These are phyloP conservation scores for Acrocyrtus sp. DNA, from an alignment of 2,888 invertebrate genomes.

Conservation along the genomic window DNA sequence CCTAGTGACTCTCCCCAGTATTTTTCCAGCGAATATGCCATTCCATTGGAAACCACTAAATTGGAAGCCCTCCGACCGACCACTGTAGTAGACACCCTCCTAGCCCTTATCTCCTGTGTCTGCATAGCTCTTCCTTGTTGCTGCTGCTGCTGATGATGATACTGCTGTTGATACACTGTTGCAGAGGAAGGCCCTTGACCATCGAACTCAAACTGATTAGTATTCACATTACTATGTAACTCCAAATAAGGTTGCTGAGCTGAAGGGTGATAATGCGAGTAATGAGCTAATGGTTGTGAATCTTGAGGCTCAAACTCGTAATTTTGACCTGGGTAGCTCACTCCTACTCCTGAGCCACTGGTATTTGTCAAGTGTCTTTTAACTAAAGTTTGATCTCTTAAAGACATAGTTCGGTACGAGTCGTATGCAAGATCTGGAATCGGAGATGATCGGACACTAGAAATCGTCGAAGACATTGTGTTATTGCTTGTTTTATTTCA, in stretches of 20 bases:
- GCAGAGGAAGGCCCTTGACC: slow-evolving; percentile 19
- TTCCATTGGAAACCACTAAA: slow-evolving; percentile 54
- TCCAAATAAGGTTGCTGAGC: slow-evolving; percentile 2
- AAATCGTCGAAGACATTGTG: slow-evolving; percentile 59
- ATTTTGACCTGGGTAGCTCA: slow-evolving; percentile 21
- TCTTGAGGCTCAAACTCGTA: background rate
- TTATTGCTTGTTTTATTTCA: slow-evolving; percentile 7
- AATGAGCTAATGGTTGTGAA: too few species aligned
- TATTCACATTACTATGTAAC: slow-evolving; percentile 25
- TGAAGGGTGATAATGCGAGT: slow-evolving; percentile 1
- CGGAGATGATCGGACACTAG: slow-evolving; percentile 60
- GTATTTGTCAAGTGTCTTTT: slow-evolving; percentile 55
- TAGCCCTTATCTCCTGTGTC: slow-evolving; percentile 27
- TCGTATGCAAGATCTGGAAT: slow-evolving; percentile 63
- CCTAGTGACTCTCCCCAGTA: slow-evolving; percentile 71
- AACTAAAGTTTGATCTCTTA: slow-evolving; percentile 60
- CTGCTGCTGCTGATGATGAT: slow-evolving; percentile 7
- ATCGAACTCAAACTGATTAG: slow-evolving; percentile 11
- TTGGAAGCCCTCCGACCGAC: slow-evolving; percentile 45
- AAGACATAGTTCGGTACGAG: slow-evolving; percentile 58
- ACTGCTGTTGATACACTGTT: too few species aligned
- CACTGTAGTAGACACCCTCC: slow-evolving; percentile 22
- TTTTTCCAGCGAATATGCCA: slow-evolving; percentile 55
- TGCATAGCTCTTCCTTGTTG: slow-evolving; percentile 24
- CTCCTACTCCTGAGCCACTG: slow-evolving; percentile 31